Conservation (phyloP, 2,888 invertebrate genomes). For the Clistopyga incitator region DNA sequence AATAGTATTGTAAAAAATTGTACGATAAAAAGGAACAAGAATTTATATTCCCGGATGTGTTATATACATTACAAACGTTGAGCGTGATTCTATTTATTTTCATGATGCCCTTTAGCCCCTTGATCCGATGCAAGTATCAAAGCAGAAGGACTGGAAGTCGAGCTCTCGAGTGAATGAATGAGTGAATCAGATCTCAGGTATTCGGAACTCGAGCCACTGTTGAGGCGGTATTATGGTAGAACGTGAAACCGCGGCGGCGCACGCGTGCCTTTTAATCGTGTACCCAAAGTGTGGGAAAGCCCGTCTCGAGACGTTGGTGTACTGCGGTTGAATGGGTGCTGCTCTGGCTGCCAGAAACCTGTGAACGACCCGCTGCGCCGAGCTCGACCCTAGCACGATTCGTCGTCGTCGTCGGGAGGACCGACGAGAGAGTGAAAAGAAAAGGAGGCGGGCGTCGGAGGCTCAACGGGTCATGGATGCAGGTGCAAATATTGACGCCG, state of each 20-base stretch:
- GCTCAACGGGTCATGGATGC: conserved; percentile 66
- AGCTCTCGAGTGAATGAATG: conserved; percentile 7
- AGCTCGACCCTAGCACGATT: conserved; percentile 17
- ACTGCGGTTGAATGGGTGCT: conserved; percentile 32
- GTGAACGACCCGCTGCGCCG: conserved; percentile 28
- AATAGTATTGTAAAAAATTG: background rate
- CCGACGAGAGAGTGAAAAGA: conserved; percentile 29
- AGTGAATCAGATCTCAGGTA: conserved; percentile 35
- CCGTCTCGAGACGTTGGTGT: background rate
- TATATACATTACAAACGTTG: too few relatives aligned
- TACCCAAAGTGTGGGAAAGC: conserved; percentile 13
- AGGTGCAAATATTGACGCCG: conserved; percentile 78
- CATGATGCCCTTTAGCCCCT: background rate
- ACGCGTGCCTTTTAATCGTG: conserved; percentile 13
- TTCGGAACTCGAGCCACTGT: conserved; percentile 40
- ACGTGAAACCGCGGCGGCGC: conserved; percentile 2
- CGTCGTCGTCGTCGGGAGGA: too few relatives aligned
- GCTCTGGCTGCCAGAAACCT: background rate
- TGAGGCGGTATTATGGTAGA: conserved; percentile 23
- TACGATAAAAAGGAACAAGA: background rate
- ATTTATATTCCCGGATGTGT: background rate
- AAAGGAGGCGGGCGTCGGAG: conserved; percentile 41
- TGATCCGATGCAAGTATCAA: conserved; percentile 1
- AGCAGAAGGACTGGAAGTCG: background rate
- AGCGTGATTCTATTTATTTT: background rate